phyloP scores from a whole-genome alignment of 2,113 vertebrate genomes.

The Rhadina sibilatrix region DNA sequence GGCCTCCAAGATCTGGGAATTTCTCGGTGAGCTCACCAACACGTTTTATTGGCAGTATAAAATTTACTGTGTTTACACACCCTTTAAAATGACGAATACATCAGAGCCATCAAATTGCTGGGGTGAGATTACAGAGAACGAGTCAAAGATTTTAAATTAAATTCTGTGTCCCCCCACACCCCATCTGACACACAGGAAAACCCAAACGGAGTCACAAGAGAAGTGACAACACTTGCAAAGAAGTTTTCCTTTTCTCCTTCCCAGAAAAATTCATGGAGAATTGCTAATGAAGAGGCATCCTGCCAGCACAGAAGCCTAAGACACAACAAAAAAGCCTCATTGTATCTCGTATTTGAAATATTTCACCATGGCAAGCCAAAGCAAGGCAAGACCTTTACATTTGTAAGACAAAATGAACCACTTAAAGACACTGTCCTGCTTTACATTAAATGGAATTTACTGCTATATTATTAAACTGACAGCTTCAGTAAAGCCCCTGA shows the following conservation, averaged over 20 bases:
- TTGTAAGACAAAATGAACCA: not conserved
- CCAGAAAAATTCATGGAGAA: not conserved
- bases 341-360: not conserved
- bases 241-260: not conserved
- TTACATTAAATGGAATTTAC: slow-evolving; percentile 13
- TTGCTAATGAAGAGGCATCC: not conserved
- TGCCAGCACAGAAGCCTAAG: not conserved
- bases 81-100: slow-evolving; percentile 45
- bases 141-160: not conserved
- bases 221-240: not conserved
- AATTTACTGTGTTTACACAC: slow-evolving; percentile 65
- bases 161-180: not conserved
- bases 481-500: not conserved
- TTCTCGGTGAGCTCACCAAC: slow-evolving; percentile 62
- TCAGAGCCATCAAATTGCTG: slow-evolving; percentile 19
- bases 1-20: slow-evolving; percentile 56
- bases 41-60: slow-evolving; percentile 63
- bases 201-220: slow-evolving; percentile 1
- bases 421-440: not conserved
- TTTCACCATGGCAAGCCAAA: not conserved
- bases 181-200: not conserved
- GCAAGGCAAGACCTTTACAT: not conserved
- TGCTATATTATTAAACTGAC: slow-evolving; percentile 6
- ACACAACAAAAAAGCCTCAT: not conserved
- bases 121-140: not conserved